phyloP scores from a whole-genome alignment of 2,888 invertebrate species.

The Anticlea derivata region DNA sequence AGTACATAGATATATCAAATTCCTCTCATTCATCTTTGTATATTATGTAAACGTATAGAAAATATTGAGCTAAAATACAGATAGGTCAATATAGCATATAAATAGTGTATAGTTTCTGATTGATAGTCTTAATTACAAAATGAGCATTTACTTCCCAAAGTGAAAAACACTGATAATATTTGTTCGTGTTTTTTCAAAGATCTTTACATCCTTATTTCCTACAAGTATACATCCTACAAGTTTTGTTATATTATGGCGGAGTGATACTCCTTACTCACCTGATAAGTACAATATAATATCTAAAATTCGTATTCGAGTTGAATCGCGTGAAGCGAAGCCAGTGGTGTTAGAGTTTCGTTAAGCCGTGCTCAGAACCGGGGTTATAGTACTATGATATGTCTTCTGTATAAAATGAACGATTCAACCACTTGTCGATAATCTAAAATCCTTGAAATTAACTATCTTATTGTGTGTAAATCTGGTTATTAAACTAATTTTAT shows the following conservation, averaged over 20 bases:
- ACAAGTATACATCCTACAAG: slow-evolving; percentile 32
- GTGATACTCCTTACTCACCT: slow-evolving; percentile 65
- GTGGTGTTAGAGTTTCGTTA: slow-evolving; percentile 79
- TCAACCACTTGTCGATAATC: slow-evolving; percentile 10
- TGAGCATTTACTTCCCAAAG: slow-evolving; percentile 60
- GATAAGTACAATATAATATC: slow-evolving; percentile 45
- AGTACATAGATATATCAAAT: slow-evolving; percentile 46
- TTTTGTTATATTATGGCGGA: slow-evolving; percentile 79
- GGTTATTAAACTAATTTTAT: no score
- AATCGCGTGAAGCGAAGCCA: slow-evolving; percentile 50
- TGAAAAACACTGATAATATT: slow-evolving; percentile 54
- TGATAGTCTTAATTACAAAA: slow-evolving; percentile 24
- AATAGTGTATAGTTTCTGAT: slow-evolving; percentile 13
- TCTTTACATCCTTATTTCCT: slow-evolving; percentile 34
- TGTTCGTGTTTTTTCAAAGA: slow-evolving; percentile 46
- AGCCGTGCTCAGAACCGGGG: slow-evolving; percentile 71
- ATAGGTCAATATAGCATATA: slow-evolving; percentile 17
- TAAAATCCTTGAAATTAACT: no score
- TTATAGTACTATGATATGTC: slow-evolving; percentile 44
- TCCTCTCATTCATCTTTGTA: slow-evolving; percentile 41
- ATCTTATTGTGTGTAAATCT: no score
- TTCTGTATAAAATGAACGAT: slow-evolving; percentile 1
- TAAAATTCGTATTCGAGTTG: slow-evolving; percentile 62
- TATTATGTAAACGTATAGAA: slow-evolving; percentile 43
- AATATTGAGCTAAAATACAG: slow-evolving; percentile 41